Evolutionary conservation across 1,140 invertebrate genomes (phyloP).

Genomic region (Goniozus legneri): DNA sequence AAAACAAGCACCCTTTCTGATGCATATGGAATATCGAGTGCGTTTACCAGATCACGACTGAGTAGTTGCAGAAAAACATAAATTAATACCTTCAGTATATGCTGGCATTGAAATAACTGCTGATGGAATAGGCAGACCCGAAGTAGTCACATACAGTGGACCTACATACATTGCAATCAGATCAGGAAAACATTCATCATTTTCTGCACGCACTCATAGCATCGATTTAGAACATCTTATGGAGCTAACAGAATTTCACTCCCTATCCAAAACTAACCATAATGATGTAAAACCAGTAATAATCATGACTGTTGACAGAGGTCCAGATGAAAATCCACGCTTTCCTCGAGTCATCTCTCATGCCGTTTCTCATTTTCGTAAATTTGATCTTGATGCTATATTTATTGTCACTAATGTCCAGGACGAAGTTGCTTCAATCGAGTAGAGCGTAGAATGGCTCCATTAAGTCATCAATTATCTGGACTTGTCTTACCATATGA

Average conservation of each 20-base stretch:
- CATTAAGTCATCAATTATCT: constrained; percentile 39
- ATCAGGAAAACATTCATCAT: constrained; percentile 37
- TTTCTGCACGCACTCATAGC: constrained; percentile 37
- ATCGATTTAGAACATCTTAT: constrained; percentile 35
- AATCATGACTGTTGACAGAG: constrained; percentile 39
- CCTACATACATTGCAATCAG: constrained; percentile 47
- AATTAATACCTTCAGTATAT: constrained; percentile 37
- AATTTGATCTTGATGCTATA: constrained; percentile 44
- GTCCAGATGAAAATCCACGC: constrained; percentile 46
- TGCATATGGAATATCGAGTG: constrained; percentile 46
- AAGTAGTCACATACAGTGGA: constrained; percentile 35
- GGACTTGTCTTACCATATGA: constrained; percentile 46
- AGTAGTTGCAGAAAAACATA: constrained; percentile 33
- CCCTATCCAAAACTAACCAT: constrained; percentile 18
- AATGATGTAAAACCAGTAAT: constrained; percentile 41
- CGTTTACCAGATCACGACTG: constrained; percentile 40
- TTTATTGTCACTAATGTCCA: constrained; percentile 47
- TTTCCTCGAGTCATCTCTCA: constrained; percentile 35
- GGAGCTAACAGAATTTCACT: constrained; percentile 30
- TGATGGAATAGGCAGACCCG: constrained; percentile 24
- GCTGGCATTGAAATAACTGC: constrained; percentile 27
- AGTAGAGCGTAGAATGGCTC: constrained; percentile 40
- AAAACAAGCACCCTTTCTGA: constrained; percentile 32
- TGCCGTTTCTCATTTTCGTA: constrained; percentile 39
- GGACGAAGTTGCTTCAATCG: constrained; percentile 33